Percentiles rank a stretch among this genome's conserved stretches.
Evolutionary conservation across 1,140 invertebrate species (phyloP).

Genomic region (Phocides pigmalion): DNA sequence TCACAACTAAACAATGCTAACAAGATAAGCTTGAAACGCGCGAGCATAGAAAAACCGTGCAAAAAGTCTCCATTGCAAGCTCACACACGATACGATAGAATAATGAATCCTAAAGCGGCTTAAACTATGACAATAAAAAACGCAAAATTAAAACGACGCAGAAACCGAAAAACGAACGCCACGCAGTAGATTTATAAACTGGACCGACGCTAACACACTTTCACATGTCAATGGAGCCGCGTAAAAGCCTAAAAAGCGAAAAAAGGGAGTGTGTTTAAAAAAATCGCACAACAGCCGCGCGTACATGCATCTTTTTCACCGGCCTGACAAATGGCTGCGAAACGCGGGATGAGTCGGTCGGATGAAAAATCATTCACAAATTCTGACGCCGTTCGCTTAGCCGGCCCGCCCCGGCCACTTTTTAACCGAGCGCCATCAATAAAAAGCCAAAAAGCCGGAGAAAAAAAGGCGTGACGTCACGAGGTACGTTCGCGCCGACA

Average conservation of each 20-base stretch:
- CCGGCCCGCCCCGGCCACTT: conserved; percentile 62
- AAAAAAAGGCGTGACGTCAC: conserved; percentile 77
- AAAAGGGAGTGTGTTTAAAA: conserved; percentile 50
- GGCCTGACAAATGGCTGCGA: conserved; percentile 79
- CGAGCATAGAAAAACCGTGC: conserved; percentile 3
- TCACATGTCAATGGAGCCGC: conserved; percentile 78
- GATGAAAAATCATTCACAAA: conserved; percentile 81
- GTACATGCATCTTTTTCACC: conserved; percentile 78
- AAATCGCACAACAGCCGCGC: conserved; percentile 50
- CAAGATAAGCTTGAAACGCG: conserved; percentile 24
- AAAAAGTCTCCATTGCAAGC: conserved; percentile 27
- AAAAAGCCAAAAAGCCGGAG: conserved; percentile 62
- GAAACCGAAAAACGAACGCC: conserved; percentile 54
- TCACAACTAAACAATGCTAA: conserved; percentile 11
- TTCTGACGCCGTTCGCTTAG: conserved; percentile 72
- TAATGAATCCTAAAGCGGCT: conserved; percentile 38
- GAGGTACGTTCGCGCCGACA: conserved; percentile 73
- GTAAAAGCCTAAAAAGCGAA: conserved; percentile 79
- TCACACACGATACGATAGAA: conserved; percentile 29
- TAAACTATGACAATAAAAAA: conserved; percentile 47
- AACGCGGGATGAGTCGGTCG: conserved; percentile 69
- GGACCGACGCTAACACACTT: conserved; percentile 77
- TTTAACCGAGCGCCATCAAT: conserved; percentile 79
- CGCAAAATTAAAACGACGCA: conserved; percentile 58
- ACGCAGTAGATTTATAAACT: conserved; percentile 73